Evolutionary conservation across 2,888 invertebrate genomes (phyloP).

Genomic region (Psococerastis gibbosa): DNA sequence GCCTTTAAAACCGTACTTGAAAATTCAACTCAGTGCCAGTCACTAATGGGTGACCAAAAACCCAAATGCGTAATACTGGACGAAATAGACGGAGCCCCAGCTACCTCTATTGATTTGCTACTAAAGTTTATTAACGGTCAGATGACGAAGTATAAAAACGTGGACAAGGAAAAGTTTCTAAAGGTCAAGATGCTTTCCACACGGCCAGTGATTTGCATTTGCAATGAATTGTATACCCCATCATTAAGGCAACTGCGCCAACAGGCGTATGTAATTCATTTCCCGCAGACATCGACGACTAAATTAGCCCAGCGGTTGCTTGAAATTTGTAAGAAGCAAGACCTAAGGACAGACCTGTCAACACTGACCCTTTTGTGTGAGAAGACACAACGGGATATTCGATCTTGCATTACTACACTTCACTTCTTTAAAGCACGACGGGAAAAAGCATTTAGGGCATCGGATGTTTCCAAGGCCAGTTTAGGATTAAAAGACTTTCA

Average conservation of each 20-base stretch:
- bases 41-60: constrained; percentile 57
- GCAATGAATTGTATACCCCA: constrained; percentile 84
- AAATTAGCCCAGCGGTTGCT: constrained; percentile 40
- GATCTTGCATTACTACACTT: constrained; percentile 78
- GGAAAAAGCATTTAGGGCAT: constrained; percentile 27
- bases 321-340: constrained; percentile 46
- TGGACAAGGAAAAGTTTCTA: constrained; percentile 33
- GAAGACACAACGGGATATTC: constrained; percentile 72
- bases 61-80: constrained; percentile 89
- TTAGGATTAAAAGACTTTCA: constrained; percentile 77
- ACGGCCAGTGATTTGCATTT: constrained; percentile 90
- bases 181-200: constrained; percentile 36
- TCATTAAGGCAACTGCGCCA: constrained; percentile 64
- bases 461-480: constrained; percentile 41
- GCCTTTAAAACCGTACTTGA: constrained; percentile 60
- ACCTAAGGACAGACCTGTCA: constrained; percentile 45
- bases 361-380: constrained; percentile 59
- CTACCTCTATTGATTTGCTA: constrained; percentile 67
- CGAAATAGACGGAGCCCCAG: constrained; percentile 94
- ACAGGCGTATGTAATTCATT: constrained; percentile 53
- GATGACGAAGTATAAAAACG: constrained; percentile 21
- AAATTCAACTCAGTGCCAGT: constrained; percentile 79
- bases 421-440: constrained; percentile 41
- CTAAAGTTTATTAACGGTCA: constrained; percentile 58
- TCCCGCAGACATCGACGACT: constrained; percentile 30